Evolutionary conservation across 2,797 vertebrate genomes (phyloP).

Genomic region (Acestrorhynchus altus): DNA sequence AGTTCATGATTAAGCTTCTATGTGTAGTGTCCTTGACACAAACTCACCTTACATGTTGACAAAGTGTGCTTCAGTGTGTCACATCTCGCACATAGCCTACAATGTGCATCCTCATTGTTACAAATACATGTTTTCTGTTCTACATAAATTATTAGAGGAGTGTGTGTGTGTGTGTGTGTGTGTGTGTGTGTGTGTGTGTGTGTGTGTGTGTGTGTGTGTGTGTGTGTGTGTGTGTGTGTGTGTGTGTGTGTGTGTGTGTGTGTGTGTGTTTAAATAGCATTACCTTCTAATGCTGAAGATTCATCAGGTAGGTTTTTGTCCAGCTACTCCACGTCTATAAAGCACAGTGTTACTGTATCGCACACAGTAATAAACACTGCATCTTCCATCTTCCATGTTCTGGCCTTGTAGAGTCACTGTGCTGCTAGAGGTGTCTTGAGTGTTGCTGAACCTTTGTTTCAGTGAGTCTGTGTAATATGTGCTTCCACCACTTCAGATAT

Average conservation of each 20-base stretch:
- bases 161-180: too few species aligned
- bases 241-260: neutral
- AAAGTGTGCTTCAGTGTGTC: too few species aligned
- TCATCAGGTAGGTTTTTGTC: conserved; percentile 17
- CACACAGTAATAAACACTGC: conserved; percentile 3
- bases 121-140: too few species aligned
- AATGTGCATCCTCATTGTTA: too few species aligned
- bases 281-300: neutral
- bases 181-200: too few species aligned
- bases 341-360: conserved; percentile 22
- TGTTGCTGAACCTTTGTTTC: conserved; percentile 19
- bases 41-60: too few species aligned
- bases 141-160: too few species aligned
- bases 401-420: conserved; percentile 8
- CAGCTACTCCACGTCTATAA: neutral
- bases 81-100: too few species aligned
- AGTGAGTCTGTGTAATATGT: neutral
- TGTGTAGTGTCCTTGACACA: too few species aligned
- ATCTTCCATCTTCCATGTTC: conserved; percentile 3
- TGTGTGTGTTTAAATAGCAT: neutral
- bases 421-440: neutral
- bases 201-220: too few species aligned
- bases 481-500: neutral
- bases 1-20: too few species aligned
- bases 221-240: too few species aligned